phyloP scores from a whole-genome alignment of 1,140 invertebrate genomes.

The Anastatus disparis region DNA sequence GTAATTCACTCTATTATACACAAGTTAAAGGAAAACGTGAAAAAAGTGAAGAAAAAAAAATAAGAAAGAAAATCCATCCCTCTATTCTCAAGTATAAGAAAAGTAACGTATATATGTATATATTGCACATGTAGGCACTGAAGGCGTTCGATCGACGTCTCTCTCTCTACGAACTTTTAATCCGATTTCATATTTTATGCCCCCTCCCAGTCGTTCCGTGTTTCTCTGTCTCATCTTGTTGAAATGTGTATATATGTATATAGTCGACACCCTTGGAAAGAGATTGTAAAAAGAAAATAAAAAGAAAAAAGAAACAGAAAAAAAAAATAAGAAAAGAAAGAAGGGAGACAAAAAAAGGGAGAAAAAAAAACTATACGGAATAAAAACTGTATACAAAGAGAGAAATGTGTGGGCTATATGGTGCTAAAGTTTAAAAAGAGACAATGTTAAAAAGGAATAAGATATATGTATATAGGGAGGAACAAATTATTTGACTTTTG shows the following conservation, averaged over 20 bases:
- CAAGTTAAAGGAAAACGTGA: conserved; percentile 32
- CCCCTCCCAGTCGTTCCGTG: conserved; percentile 33
- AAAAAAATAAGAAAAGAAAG: no score
- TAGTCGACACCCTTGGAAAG: neutral
- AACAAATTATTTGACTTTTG: conserved; percentile 21
- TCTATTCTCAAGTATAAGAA: no score
- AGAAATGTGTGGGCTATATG: neutral
- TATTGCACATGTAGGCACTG: neutral
- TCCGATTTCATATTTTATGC: conserved; percentile 52
- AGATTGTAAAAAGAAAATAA: neutral
- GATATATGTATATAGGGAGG: neutral
- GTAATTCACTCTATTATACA: no score
- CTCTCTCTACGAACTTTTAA: conserved; percentile 51
- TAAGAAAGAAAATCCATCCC: no score
- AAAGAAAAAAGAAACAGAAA: no score
- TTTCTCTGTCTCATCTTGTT: neutral
- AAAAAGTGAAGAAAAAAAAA: conserved; percentile 32
- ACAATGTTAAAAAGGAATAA: conserved; percentile 18
- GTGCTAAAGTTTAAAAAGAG: conserved; percentile 5
- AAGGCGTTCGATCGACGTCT: conserved; percentile 43
- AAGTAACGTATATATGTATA: conserved; percentile 16
- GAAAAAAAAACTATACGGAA: no score
- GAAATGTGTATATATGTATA: neutral
- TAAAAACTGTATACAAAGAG: neutral
- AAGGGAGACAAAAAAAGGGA: no score